Conservation (phyloP, 1,140 invertebrate species). For the Panagrolaimus sp. region DNA sequence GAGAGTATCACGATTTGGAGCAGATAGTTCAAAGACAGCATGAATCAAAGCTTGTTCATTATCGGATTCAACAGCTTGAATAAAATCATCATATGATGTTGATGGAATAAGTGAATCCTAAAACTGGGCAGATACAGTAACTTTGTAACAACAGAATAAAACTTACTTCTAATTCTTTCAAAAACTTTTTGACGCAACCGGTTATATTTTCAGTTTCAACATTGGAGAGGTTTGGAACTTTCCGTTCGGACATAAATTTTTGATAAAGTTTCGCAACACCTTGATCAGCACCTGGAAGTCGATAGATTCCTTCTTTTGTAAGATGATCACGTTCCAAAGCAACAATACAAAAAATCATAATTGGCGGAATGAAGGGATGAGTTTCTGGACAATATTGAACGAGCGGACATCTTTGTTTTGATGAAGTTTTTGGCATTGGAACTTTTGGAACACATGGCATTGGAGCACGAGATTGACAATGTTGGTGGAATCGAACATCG, state of each 20-base stretch:
- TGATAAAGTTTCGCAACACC: constrained; percentile 22
- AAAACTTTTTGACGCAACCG: constrained; percentile 78
- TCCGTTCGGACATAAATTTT: constrained; percentile 17
- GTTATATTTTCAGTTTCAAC: constrained; percentile 75
- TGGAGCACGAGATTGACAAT: constrained; percentile 31
- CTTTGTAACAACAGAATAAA: constrained; percentile 30
- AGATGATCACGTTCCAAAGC: constrained; percentile 77
- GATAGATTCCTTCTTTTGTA: constrained; percentile 79
- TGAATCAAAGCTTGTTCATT: constrained; percentile 65
- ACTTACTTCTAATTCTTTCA: constrained; percentile 27
- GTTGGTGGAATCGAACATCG: constrained; percentile 30
- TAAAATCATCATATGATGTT: constrained; percentile 72
- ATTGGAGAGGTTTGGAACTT: constrained; percentile 40
- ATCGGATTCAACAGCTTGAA: constrained; percentile 67
- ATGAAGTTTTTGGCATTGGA: constrained; percentile 19
- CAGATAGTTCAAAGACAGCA: constrained; percentile 71
- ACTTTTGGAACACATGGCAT: constrained; percentile 37
- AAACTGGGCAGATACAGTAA: not conserved
- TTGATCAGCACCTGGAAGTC: constrained; percentile 76
- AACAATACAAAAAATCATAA: constrained; percentile 87
- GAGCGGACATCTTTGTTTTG: constrained; percentile 26
- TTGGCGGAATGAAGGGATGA: constrained; percentile 82
- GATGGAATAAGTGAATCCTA: constrained; percentile 76
- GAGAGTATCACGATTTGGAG: constrained; percentile 78
- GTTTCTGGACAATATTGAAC: constrained; percentile 64